Evolutionary conservation across 2,888 invertebrate species (phyloP).

Genomic region (Steromphala cineraria): DNA sequence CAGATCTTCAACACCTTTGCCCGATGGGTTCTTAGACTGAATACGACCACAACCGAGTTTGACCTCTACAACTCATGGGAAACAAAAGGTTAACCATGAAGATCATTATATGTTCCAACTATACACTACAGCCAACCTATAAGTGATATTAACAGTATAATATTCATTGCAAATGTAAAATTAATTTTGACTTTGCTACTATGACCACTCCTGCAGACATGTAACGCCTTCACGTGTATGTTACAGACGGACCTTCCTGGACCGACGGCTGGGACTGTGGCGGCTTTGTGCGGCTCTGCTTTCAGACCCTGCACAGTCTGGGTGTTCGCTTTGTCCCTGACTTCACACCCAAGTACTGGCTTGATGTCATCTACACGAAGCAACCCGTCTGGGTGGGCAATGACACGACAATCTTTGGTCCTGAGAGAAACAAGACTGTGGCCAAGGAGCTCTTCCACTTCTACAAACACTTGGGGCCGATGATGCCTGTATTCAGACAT

Average conservation of each 20-base stretch:
- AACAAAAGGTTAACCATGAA: no score
- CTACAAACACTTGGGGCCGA: conserved; percentile 24
- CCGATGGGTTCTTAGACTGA: background rate
- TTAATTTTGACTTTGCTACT: no score
- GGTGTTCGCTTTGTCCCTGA: conserved; percentile 57
- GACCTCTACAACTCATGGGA: no score
- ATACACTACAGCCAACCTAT: no score
- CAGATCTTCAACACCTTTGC: background rate
- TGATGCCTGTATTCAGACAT: background rate
- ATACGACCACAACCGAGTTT: background rate
- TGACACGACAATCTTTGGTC: conserved; percentile 42
- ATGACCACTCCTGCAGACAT: no score
- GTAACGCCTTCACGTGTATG: background rate
- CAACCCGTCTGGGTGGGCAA: conserved; percentile 55
- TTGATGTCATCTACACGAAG: conserved; percentile 53
- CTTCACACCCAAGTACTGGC: conserved; percentile 57
- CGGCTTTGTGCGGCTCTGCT: conserved; percentile 58
- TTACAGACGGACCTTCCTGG: conserved; percentile 55
- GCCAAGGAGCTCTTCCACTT: conserved; percentile 46
- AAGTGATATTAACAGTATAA: no score
- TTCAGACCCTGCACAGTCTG: conserved; percentile 45
- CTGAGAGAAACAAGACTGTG: conserved; percentile 39
- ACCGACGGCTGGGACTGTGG: conserved; percentile 65
- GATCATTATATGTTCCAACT: no score
- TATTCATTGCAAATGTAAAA: no score